Conservation (phyloP, 2,797 vertebrate species). For the Poecilia velifera region DNA sequence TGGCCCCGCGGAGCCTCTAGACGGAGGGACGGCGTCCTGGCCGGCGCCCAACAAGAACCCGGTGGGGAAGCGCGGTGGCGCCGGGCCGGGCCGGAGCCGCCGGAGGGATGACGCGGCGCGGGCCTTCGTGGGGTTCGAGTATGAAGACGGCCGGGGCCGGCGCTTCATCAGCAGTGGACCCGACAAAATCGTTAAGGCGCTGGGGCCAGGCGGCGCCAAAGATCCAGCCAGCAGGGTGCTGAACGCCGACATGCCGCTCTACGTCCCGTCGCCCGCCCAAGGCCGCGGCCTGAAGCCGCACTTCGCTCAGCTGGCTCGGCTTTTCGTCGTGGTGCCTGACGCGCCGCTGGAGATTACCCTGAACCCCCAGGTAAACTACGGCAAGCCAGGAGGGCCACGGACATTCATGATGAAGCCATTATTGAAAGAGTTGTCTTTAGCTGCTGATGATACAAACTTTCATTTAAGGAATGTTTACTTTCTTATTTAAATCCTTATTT, state of each 20-base stretch:
- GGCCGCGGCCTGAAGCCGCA: constrained; percentile 94
- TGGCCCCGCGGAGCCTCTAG: constrained; percentile 75
- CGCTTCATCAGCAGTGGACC: constrained; percentile 96
- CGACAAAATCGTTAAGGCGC: constrained; percentile 95
- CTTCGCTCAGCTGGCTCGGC: constrained; percentile 91
- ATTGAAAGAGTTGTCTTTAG: too few species aligned
- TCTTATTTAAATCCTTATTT: too few species aligned
- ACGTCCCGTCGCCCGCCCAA: constrained; percentile 93
- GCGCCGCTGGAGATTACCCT: constrained; percentile 91
- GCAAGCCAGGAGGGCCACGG: background rate
- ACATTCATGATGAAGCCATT: too few species aligned
- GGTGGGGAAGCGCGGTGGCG: constrained; percentile 88
- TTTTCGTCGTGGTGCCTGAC: constrained; percentile 95
- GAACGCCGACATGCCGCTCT: constrained; percentile 96
- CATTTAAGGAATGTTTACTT: too few species aligned
- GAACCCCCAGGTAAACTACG: constrained; percentile 88
- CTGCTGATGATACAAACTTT: too few species aligned
- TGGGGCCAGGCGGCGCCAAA: constrained; percentile 92
- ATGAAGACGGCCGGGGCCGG: constrained; percentile 93
- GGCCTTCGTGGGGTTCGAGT: constrained; percentile 95
- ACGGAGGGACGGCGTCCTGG: constrained; percentile 91
- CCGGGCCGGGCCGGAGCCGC: constrained; percentile 85
- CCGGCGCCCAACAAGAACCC: constrained; percentile 94
- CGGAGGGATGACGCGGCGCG: constrained; percentile 93
- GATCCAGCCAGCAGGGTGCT: constrained; percentile 93